Percentiles rank a stretch among this genome's conserved stretches.
phyloP scores from a whole-genome alignment of 2,888 invertebrate species.

The Hylaea fasciaria region DNA sequence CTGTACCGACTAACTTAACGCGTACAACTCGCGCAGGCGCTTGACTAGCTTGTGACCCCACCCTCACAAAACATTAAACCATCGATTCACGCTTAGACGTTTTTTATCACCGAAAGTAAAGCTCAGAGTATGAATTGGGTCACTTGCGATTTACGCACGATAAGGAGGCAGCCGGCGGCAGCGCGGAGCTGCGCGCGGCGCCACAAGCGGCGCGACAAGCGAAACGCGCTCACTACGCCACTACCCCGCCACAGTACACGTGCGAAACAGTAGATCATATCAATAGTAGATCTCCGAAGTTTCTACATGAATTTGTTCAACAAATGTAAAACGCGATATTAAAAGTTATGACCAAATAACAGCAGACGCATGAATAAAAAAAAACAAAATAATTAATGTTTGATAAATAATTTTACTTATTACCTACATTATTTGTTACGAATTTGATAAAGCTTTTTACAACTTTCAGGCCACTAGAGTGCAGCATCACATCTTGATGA shows the following conservation, averaged over 20 bases:
- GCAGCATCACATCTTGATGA: too few relatives aligned
- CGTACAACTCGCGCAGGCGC: constrained; percentile 60
- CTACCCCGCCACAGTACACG: background rate
- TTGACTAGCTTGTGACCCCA: constrained; percentile 40
- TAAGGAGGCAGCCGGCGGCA: constrained; percentile 1
- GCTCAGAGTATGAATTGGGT: constrained; percentile 52
- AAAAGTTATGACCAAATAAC: too few relatives aligned
- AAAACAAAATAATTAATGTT: too few relatives aligned
- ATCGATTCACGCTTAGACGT: constrained; percentile 60
- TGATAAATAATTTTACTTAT: too few relatives aligned
- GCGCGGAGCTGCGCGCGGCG: constrained; percentile 18
- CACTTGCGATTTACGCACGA: constrained; percentile 43
- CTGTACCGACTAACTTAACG: constrained; percentile 43
- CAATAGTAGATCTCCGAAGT: too few relatives aligned
- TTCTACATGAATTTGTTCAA: too few relatives aligned
- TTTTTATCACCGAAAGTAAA: constrained; percentile 62
- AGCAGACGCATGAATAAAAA: too few relatives aligned
- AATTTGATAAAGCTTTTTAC: too few relatives aligned
- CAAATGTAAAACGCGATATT: too few relatives aligned
- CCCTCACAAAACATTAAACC: constrained; percentile 54
- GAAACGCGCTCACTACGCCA: constrained; percentile 19
- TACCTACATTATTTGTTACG: too few relatives aligned
- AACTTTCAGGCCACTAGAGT: too few relatives aligned
- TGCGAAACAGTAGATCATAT: too few relatives aligned
- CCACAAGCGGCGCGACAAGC: constrained; percentile 1